Conservation (phyloP, 2,888 invertebrate genomes). For the Melinaea marsaeus region DNA sequence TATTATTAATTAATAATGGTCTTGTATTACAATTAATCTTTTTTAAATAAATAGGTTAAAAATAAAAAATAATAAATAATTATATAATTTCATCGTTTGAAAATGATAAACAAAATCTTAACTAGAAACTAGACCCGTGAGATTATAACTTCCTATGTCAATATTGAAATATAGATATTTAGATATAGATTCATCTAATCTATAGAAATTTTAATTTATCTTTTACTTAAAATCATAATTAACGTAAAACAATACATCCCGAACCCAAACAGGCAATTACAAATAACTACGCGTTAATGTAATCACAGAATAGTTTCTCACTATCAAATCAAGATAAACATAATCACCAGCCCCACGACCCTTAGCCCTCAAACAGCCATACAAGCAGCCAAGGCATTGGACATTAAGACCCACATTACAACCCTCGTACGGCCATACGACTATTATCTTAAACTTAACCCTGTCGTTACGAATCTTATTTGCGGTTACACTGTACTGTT, state of each 20-base stretch:
- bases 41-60: neutral
- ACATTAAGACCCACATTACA: slow-evolving; percentile 64
- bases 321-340: slow-evolving; percentile 29
- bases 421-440: slow-evolving; percentile 52
- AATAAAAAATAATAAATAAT: neutral
- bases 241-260: too few species aligned
- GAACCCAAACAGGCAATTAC: neutral
- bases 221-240: too few species aligned
- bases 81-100: neutral
- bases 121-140: neutral
- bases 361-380: slow-evolving; percentile 49
- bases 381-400: slow-evolving; percentile 54
- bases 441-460: slow-evolving; percentile 73
- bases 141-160: neutral
- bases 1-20: neutral
- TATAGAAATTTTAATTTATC: too few species aligned
- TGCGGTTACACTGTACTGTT: slow-evolving; percentile 53
- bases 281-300: slow-evolving; percentile 7
- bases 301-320: slow-evolving; percentile 29
- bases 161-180: neutral
- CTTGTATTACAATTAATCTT: too few species aligned
- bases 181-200: neutral
- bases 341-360: slow-evolving; percentile 50
- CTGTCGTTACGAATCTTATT: slow-evolving; percentile 67
- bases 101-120: neutral